Percentiles rank a stretch among this genome's conserved stretches.
phyloP scores from a whole-genome alignment of 2,797 vertebrate species.

The Paedocypris micromegethes region DNA sequence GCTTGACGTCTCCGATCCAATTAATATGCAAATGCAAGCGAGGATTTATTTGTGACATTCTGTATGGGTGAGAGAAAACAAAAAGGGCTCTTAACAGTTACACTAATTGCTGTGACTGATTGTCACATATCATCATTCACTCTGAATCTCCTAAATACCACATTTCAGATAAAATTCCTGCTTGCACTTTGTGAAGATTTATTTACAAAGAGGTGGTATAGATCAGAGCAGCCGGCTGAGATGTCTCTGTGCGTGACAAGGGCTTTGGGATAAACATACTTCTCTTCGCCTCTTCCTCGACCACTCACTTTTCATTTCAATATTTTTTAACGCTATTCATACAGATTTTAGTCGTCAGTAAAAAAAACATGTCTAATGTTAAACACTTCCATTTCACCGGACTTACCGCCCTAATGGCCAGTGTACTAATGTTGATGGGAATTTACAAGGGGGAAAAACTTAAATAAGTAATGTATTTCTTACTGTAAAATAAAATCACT shows the following conservation, averaged over 20 bases:
- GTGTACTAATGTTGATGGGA: conserved; percentile 63
- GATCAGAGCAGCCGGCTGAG: conserved; percentile 47
- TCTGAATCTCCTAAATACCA: conserved; percentile 93
- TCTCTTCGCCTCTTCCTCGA: conserved; percentile 15
- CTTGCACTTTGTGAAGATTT: conserved; percentile 58
- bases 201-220: conserved; percentile 57
- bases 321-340: not conserved
- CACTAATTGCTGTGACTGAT: conserved; percentile 99
- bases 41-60: conserved; percentile 99
- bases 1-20: conserved; percentile 99
- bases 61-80: conserved; percentile 99
- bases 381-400: conserved; percentile 48
- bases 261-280: conserved; percentile 41
- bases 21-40: conserved; percentile 99
- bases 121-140: conserved; percentile 99
- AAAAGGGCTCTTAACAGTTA: conserved; percentile 99
- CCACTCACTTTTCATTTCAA: conserved; percentile 29
- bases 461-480: conserved; percentile 76
- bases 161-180: conserved; percentile 71
- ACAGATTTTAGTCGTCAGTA: no score
- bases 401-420: conserved; percentile 52
- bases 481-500: conserved; percentile 75
- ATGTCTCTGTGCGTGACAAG: conserved; percentile 48
- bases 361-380: no score
- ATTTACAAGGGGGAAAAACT: conserved; percentile 60